A percentile compares a stretch with the other conserved stretches of the same genome.
Evolutionary conservation across 2,113 vertebrate species (phyloP).

Genomic region (Neomonachus schauinslandi): DNA sequence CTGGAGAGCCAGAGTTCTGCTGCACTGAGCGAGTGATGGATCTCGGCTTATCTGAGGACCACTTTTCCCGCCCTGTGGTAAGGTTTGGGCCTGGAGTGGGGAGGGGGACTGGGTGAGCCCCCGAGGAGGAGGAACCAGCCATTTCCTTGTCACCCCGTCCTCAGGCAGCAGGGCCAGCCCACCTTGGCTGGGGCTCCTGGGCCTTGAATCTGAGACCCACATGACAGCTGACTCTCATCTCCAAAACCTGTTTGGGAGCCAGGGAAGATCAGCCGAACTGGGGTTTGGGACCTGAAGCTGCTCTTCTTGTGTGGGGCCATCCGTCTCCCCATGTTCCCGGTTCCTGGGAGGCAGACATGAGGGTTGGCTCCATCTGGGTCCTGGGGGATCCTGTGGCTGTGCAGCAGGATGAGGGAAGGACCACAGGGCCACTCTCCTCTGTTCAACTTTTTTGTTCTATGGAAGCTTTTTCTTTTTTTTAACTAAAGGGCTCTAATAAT

Average conservation of each 20-base stretch:
- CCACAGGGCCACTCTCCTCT: fast-evolving
- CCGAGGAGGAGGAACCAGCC: not conserved
- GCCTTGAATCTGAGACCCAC: not conserved
- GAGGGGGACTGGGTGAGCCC: not conserved
- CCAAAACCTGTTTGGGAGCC: not conserved
- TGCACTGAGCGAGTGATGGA: conserved; percentile 91
- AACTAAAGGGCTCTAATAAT: not conserved
- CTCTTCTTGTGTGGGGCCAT: not conserved
- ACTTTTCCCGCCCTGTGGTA: conserved; percentile 96
- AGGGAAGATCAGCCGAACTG: not conserved
- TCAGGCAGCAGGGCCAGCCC: no score
- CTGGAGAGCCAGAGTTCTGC: conserved; percentile 83
- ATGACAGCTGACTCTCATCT: not conserved
- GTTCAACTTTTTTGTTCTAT: not conserved
- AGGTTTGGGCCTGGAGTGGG: conserved; percentile 43
- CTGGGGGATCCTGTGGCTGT: fast-evolving
- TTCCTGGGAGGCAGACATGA: not conserved
- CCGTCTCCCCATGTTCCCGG: not conserved
- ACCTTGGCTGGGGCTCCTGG: not conserved
- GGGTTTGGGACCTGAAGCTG: not conserved
- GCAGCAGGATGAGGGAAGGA: fast-evolving
- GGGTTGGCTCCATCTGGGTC: not conserved
- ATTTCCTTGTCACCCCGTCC: fast-evolving
- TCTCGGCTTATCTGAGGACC: conserved; percentile 95
- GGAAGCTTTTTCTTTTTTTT: not conserved